A percentile compares a stretch with the other conserved stretches of the same genome.
Conservation (phyloP, 2,113 vertebrate genomes). For the Symphodus melops region DNA sequence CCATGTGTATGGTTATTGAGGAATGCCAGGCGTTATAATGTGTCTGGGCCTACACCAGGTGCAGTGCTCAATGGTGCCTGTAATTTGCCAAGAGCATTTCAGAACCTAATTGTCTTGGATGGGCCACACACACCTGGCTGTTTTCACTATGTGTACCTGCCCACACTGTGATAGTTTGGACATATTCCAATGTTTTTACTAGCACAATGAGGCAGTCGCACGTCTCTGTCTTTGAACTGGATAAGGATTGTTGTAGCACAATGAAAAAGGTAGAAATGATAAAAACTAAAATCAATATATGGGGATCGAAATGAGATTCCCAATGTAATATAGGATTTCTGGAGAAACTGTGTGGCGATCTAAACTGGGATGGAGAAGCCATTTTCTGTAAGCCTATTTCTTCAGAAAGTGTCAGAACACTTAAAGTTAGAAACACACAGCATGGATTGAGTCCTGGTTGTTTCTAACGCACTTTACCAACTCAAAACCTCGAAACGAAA, state of each 20-base stretch:
- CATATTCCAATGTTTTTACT: neutral
- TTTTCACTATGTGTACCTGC: neutral
- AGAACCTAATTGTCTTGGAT: neutral
- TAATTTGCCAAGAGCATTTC: neutral
- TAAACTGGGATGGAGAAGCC: too few species aligned
- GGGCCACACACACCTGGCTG: neutral
- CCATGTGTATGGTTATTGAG: neutral
- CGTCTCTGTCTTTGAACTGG: neutral
- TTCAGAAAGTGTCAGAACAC: too few species aligned
- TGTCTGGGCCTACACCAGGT: neutral
- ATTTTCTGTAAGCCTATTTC: too few species aligned
- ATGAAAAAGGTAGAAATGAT: neutral
- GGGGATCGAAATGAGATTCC: neutral
- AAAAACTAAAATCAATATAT: neutral
- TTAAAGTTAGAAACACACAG: too few species aligned
- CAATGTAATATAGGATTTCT: neutral
- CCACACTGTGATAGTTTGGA: neutral
- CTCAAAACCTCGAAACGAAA: too few species aligned
- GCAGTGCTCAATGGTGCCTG: neutral
- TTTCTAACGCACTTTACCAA: too few species aligned
- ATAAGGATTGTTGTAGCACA: neutral
- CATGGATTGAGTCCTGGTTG: too few species aligned
- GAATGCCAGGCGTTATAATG: neutral
- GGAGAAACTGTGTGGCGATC: neutral
- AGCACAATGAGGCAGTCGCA: neutral